Conservation (phyloP, 2,888 invertebrate species). For the Zelleria hepariella region DNA sequence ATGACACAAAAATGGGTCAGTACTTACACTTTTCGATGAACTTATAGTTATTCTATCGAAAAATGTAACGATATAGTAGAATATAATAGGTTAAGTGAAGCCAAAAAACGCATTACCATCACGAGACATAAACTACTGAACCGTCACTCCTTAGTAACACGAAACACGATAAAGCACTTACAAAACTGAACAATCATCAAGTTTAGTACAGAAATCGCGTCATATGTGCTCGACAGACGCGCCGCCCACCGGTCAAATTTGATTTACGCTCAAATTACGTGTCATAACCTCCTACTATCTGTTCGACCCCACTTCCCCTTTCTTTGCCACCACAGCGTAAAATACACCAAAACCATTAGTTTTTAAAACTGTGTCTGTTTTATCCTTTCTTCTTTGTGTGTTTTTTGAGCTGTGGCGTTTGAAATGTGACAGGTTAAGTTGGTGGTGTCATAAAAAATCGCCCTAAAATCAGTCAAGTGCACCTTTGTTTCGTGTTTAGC, state of each 20-base stretch:
- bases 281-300: constrained; percentile 53
- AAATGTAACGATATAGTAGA: not conserved
- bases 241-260: constrained; percentile 69
- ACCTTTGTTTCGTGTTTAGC: constrained; percentile 39
- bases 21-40: too few relatives aligned
- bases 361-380: not conserved
- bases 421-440: constrained; percentile 22
- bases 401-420: constrained; percentile 27
- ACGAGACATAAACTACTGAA: constrained; percentile 32
- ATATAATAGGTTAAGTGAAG: constrained; percentile 4
- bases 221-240: constrained; percentile 64
- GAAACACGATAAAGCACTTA: constrained; percentile 62
- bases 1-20: too few relatives aligned
- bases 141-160: constrained; percentile 38
- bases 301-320: constrained; percentile 28
- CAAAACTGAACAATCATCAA: constrained; percentile 43
- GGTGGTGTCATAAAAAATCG: constrained; percentile 43
- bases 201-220: constrained; percentile 48
- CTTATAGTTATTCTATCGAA: too few relatives aligned
- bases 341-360: constrained; percentile 8
- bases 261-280: constrained; percentile 71
- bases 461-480: constrained; percentile 56
- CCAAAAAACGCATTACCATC: constrained; percentile 26
- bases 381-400: not conserved
- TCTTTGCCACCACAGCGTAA: constrained; percentile 24